Conservation (phyloP, 2,888 invertebrate species). For the Pasiphila rectangulata region DNA sequence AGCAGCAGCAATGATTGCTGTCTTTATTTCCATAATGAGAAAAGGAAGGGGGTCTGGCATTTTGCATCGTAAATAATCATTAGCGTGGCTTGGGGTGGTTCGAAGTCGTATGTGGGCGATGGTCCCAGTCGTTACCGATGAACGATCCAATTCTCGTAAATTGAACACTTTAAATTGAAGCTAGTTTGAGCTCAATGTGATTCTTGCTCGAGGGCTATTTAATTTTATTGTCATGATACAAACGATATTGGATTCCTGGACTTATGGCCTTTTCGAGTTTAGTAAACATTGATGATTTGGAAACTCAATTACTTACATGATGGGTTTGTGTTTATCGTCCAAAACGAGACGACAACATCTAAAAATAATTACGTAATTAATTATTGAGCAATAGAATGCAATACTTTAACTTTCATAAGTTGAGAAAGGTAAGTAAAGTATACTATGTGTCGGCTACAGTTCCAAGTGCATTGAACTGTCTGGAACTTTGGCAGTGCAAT, state of each 20-base stretch:
- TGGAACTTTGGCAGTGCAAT: conserved; percentile 16
- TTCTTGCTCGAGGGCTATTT: conserved; percentile 12
- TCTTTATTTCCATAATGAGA: conserved; percentile 25
- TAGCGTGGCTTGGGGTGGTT: conserved; percentile 31
- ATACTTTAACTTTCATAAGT: not conserved
- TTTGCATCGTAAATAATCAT: conserved; percentile 40
- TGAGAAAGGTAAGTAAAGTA: not conserved
- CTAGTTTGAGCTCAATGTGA: conserved; percentile 23
- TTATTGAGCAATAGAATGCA: not conserved
- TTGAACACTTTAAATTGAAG: conserved; percentile 27
- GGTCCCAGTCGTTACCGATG: conserved; percentile 17
- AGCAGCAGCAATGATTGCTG: conserved; percentile 20
- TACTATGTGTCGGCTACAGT: not conserved
- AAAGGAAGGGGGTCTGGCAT: conserved; percentile 28
- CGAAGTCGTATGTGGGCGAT: conserved; percentile 23
- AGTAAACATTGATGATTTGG: not conserved
- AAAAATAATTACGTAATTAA: not conserved
- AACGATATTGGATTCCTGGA: not conserved
- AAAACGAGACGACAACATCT: no score
- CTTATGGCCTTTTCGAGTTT: not conserved
- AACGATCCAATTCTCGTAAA: conserved; percentile 28
- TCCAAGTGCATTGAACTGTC: conserved; percentile 35
- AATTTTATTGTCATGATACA: conserved; percentile 8
- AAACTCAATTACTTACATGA: not conserved
- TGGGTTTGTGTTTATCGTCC: not conserved